phyloP scores from a whole-genome alignment of 1,140 invertebrate species.

The Thereuonema tuberculata region DNA sequence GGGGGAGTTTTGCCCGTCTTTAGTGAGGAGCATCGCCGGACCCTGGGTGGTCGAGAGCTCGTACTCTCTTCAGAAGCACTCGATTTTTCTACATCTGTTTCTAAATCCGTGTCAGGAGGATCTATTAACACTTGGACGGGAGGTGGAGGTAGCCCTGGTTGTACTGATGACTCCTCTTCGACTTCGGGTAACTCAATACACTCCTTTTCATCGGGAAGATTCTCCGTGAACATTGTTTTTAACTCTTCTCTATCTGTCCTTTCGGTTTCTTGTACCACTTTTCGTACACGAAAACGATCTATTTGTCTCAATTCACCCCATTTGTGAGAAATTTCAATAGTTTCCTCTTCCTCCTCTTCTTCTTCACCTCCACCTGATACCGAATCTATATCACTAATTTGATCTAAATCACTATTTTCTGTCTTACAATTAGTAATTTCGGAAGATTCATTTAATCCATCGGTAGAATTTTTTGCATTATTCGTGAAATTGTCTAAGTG shows the following conservation, averaged over 20 bases:
- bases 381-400: neutral
- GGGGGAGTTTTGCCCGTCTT: conserved; percentile 85
- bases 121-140: neutral
- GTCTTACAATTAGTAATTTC: too few relatives aligned
- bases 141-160: conserved; percentile 4
- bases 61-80: conserved; percentile 9
- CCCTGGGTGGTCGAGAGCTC: conserved; percentile 26
- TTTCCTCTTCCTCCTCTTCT: conserved; percentile 9
- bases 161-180: conserved; percentile 11
- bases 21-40: conserved; percentile 66
- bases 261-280: neutral
- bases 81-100: neutral
- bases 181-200: conserved; percentile 9
- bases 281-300: neutral
- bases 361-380: neutral
- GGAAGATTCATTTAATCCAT: too few relatives aligned
- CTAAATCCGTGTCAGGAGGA: neutral
- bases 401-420: neutral
- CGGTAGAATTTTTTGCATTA: too few relatives aligned
- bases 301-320: conserved; percentile 1
- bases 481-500: too few relatives aligned
- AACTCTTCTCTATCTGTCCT: neutral
- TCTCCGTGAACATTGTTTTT: neutral
- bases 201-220: neutral
- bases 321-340: neutral